Evolutionary conservation across 2,113 vertebrate species (phyloP).

Genomic region (Eupsittula cactorum): DNA sequence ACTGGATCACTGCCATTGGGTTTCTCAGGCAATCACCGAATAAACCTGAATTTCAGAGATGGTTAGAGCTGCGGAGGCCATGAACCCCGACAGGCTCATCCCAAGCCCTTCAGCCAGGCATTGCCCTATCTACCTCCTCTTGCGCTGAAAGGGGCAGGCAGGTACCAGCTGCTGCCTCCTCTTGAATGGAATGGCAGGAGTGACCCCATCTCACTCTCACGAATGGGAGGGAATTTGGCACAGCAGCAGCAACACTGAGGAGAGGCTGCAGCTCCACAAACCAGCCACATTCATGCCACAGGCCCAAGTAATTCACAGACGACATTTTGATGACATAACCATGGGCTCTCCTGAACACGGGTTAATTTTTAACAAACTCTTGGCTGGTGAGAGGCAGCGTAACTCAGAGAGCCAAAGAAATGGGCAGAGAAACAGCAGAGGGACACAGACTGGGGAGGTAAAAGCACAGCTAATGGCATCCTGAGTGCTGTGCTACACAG

Average conservation of each 20-base stretch:
- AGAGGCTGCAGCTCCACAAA: background rate
- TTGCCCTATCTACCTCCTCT: fast-evolving
- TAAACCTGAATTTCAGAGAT: background rate
- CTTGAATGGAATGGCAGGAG: background rate
- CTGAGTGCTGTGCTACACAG: background rate
- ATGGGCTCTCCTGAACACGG: background rate
- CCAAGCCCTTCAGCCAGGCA: background rate
- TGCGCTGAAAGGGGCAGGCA: background rate
- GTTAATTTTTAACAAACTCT: conserved; percentile 1
- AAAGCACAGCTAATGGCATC: background rate
- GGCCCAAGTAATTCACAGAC: background rate
- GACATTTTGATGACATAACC: background rate
- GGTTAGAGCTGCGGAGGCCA: background rate
- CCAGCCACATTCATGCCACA: background rate
- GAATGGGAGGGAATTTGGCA: background rate
- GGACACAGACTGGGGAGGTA: background rate
- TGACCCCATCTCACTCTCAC: background rate
- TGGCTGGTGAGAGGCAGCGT: fast-evolving
- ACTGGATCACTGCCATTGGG: background rate
- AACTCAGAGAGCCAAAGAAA: background rate
- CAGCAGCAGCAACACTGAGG: background rate
- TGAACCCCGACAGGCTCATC: background rate
- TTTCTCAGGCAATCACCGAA: background rate
- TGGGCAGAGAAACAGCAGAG: background rate
- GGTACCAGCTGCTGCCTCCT: background rate